phyloP scores from a whole-genome alignment of 2,797 vertebrate genomes.

The Emys orbicularis region DNA sequence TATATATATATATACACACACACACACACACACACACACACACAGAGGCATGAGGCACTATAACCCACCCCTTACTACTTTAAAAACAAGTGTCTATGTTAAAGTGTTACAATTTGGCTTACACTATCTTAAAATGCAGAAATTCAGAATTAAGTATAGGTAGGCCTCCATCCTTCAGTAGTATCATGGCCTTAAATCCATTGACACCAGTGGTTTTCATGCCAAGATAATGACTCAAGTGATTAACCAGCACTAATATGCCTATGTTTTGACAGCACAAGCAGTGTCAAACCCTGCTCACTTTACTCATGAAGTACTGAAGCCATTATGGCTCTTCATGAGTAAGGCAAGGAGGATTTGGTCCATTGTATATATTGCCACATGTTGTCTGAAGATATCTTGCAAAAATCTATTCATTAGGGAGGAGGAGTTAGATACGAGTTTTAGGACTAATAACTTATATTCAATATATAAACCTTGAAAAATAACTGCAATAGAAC shows the following conservation, averaged over 20 bases:
- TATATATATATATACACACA: too few relatives aligned
- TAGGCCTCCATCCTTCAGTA: background rate
- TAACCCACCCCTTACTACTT: background rate
- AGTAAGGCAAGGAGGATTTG: background rate
- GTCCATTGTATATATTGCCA: background rate
- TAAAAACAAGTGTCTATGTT: background rate
- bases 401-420: background rate
- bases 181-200: background rate
- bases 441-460: background rate
- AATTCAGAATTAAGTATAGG: background rate
- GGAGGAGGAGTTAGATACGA: background rate
- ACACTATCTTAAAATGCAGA: background rate
- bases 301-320: background rate
- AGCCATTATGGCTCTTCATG: accelerated
- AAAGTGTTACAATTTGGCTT: background rate
- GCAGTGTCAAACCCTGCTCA: background rate
- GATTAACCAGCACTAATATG: background rate
- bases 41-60: accelerated
- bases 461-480: background rate
- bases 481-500: background rate
- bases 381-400: background rate
- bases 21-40: too few relatives aligned
- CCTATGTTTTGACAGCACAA: background rate
- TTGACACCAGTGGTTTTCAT: background rate
- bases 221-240: background rate